Base-by-base conservation (phyloP, 2,797 vertebrate genomes). In the Agapornis canus region DNA sequence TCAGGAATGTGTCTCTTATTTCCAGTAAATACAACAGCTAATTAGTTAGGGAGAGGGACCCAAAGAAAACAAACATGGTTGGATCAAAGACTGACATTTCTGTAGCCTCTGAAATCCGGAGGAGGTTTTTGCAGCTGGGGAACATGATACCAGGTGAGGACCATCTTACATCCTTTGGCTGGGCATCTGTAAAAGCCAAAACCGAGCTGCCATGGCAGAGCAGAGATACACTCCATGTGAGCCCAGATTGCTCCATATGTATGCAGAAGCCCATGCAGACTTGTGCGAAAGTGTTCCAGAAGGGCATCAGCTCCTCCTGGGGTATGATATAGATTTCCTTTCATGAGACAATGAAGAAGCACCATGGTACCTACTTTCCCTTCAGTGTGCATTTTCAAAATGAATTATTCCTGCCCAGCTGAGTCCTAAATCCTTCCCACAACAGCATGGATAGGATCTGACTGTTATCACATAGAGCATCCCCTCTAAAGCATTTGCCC, bases 21-120 rank as follows among this genome's bases (percentile, higher is more conserved):
- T 94, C 96, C 91, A 94, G 88, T 79, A 92, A 96, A 86, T 85
- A 89, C 85, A 92, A 37, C 56, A 42, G 73, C 82, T 90, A 84
- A 94, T 94, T 90, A 84, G 82, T 47, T 64, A 59, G 52, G 77
- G 63, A 84, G 66, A 92, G 37, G 51, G 66, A 76, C 87, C 63
- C 89, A 95, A 94, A 42, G 82, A 88, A 96, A 96, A 94, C 87
- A 95, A 92, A 91, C 83, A 80, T 0, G 0, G 43, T 35, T 80
- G 88, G 68, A 93, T n/a, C 13, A 8, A 48, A 81, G 59, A 7
- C 12, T 89, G 72, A 47, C 35, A 73, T 94, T 91, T 49, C 76
- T 86, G 31, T 6, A 26, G 89, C 31, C 22, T 89, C 72, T 88
- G 82, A 88, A 91, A 92, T 48, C 25, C 45, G 13, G 65, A 81